phyloP scores from a whole-genome alignment of 1,140 invertebrate species.

The Leptonema lineaticorne region DNA sequence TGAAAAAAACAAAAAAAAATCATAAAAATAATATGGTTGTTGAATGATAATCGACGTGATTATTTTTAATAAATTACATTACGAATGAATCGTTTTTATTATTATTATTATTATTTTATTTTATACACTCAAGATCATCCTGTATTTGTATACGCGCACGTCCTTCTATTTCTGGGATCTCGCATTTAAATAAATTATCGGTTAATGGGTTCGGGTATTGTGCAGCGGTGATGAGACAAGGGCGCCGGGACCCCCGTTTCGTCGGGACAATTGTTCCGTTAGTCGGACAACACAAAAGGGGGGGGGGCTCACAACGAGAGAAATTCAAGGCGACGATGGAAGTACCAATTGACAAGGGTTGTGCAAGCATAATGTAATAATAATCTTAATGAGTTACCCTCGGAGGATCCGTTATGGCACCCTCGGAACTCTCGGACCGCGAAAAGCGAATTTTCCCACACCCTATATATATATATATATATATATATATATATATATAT shows the following conservation, averaged over 20 bases:
- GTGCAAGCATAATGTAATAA: slow-evolving; percentile 20
- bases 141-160: not conserved
- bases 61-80: too few species aligned
- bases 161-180: not conserved
- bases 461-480: too few species aligned
- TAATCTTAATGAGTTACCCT: slow-evolving; percentile 15
- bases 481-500: too few species aligned
- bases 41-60: too few species aligned
- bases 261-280: not conserved
- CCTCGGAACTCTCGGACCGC: not conserved
- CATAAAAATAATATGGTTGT: too few species aligned
- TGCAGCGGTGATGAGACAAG: not conserved
- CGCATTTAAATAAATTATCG: slow-evolving; percentile 14
- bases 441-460: not conserved
- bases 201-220: slow-evolving; percentile 4
- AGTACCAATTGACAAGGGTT: slow-evolving; percentile 21
- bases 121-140: too few species aligned
- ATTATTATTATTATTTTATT: too few species aligned
- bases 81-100: too few species aligned
- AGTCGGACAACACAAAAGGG: not conserved
- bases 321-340: too few species aligned
- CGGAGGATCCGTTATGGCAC: not conserved
- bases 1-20: too few species aligned
- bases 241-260: not conserved
- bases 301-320: too few species aligned